Conservation (phyloP, 2,113 vertebrate species). For the Gadus chalcogrammus region DNA sequence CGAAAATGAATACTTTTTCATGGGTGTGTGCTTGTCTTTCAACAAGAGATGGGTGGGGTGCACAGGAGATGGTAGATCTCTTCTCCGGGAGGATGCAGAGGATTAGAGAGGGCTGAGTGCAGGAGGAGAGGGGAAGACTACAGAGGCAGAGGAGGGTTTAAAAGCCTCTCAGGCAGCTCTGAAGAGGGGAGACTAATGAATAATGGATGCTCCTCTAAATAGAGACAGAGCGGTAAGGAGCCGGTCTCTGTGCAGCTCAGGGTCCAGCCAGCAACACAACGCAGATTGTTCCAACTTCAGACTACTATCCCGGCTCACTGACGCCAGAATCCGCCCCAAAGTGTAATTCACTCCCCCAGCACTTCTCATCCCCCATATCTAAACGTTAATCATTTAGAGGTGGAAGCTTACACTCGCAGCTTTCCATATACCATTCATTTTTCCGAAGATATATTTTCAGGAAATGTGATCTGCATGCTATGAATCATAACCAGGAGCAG, state of each 20-base stretch:
- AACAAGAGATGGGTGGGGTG: background rate
- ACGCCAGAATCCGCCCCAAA: background rate
- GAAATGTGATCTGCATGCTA: background rate
- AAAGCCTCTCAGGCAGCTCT: constrained; percentile 59
- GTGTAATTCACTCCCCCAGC: background rate
- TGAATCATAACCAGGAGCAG: no score
- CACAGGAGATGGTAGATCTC: background rate
- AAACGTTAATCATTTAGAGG: background rate
- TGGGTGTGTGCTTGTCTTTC: no score
- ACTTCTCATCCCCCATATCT: background rate
- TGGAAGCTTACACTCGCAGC: background rate
- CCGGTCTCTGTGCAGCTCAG: constrained; percentile 27
- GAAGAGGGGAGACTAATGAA: constrained; percentile 62
- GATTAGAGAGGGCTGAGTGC: constrained; percentile 10
- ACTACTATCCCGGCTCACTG: background rate
- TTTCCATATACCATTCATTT: background rate
- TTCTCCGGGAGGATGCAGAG: constrained; percentile 1
- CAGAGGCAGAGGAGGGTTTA: constrained; percentile 23
- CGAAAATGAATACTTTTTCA: no score
- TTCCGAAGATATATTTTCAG: background rate
- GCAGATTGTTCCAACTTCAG: background rate
- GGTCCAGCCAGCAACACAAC: constrained; percentile 15
- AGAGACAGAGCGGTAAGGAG: constrained; percentile 50
- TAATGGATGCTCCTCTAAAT: constrained; percentile 74
- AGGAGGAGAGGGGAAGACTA: constrained; percentile 16